Percentiles rank a stretch among this genome's conserved stretches.
These are phyloP conservation scores for Drosophila pullipes DNA, from an alignment of 2,888 invertebrate genomes.

Conservation along the genomic window DNA sequence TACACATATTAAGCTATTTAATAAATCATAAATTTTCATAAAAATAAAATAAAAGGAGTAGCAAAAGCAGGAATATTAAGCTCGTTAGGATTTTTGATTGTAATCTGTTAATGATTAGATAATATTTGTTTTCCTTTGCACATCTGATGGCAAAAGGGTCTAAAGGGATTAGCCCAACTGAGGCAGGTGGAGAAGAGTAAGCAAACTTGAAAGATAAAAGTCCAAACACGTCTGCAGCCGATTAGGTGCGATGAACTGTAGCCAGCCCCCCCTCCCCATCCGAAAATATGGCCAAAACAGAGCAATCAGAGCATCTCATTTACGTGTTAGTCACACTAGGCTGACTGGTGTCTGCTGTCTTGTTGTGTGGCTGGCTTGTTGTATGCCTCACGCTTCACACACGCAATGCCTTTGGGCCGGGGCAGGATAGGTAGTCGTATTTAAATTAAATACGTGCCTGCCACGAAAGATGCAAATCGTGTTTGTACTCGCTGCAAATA, in stretches of 20 bases:
- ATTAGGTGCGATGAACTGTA: conserved; percentile 23
- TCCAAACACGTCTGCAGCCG: conserved; percentile 22
- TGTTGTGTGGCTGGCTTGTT: neutral
- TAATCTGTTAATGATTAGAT: neutral
- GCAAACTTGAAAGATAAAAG: conserved; percentile 31
- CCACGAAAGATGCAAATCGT: conserved; percentile 27
- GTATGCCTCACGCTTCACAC: neutral
- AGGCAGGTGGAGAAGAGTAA: neutral
- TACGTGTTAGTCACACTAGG: conserved; percentile 46
- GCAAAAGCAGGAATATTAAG: neutral
- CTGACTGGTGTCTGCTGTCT: neutral
- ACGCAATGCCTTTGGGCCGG: conserved; percentile 2
- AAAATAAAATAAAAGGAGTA: neutral
- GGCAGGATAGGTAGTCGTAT: conserved; percentile 25
- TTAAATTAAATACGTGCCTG: conserved; percentile 70
- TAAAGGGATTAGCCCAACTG: neutral
- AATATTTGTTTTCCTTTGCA: neutral
- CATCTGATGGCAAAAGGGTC: neutral
- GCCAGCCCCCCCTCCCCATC: rapidly evolving
- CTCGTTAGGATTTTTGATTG: neutral
- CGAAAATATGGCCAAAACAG: neutral
- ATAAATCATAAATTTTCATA: neutral
- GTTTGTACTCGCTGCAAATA: conserved; percentile 28
- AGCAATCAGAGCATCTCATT: conserved; percentile 50
- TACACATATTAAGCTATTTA: neutral